These are phyloP conservation scores for Agrotis puta DNA, from an alignment of 2,888 invertebrate genomes.

Conservation along the genomic window DNA sequence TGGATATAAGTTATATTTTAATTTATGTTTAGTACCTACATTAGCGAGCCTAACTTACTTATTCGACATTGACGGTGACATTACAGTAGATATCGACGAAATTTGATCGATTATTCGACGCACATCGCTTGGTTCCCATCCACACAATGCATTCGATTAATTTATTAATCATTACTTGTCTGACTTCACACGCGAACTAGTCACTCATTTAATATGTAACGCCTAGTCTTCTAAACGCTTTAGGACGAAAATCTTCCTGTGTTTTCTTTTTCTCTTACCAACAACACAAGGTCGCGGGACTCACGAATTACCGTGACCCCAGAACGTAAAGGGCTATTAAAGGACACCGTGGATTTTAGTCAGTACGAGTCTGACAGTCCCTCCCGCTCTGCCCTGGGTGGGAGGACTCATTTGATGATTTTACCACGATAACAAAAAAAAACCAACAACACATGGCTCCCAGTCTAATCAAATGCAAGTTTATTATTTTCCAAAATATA, in stretches of 20 bases:
- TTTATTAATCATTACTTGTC: conserved; percentile 26
- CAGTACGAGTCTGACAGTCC: too few species aligned
- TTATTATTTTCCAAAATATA: too few species aligned
- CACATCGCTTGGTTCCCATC: conserved; percentile 12
- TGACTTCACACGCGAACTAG: conserved; percentile 12
- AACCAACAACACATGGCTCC: too few species aligned
- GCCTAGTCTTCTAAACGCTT: background rate
- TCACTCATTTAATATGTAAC: conserved; percentile 13
- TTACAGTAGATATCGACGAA: conserved; percentile 10
- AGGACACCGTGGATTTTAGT: too few species aligned
- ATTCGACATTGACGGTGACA: background rate
- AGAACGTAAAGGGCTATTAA: too few species aligned
- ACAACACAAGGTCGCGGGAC: too few species aligned
- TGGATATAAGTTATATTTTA: background rate
- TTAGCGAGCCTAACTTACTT: background rate
- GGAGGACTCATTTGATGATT: too few species aligned
- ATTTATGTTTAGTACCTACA: background rate
- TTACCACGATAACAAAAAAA: too few species aligned
- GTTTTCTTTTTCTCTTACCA: too few species aligned
- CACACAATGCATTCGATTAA: conserved; percentile 29
- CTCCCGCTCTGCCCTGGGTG: too few species aligned
- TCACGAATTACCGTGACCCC: too few species aligned
- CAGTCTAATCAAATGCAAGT: too few species aligned
- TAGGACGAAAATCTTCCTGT: background rate
- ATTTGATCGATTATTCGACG: conserved; percentile 13